Evolutionary conservation across 2,888 invertebrate species (phyloP), one percentile per base, ranked within the genome.

Genomic region (Diaperis boleti): DNA sequence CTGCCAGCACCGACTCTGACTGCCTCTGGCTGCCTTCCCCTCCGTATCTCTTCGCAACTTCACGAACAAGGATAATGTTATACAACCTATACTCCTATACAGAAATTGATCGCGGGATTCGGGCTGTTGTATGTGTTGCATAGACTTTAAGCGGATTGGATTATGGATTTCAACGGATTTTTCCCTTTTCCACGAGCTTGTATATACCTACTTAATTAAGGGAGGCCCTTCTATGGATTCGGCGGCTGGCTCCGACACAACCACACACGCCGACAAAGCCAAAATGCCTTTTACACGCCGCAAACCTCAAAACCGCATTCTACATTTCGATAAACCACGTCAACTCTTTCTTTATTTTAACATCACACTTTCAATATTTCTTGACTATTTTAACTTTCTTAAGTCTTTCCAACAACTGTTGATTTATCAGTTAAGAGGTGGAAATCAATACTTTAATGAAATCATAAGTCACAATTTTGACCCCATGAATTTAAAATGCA

Each of bases 81-180:
- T 75, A 74, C 71, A 75, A 72, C 73, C 75, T 73, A 76, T 76
- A 75, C 71, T 72, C 73, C 75, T 73, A 76, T 76, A 75, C 71
- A 74, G 76, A 76, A 77, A 77, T 77, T 76, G 78, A 76, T 76
- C 76, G 76, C 72, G 71, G 74, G 72, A 74, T 73, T 74, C 72
- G 68, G 67, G 47, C 64, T 63, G 61, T 60, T 65, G 67, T 69
- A 70, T 67, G 71, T 71, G 69, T 72, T 67, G 69, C 62, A 60
- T 67, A 71, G 71, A 70, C 69, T 68, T 65, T 74, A 74, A 74
- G 74, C 67, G 71, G 74, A 74, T 74, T 71, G 68, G 60, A 62
- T 62, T 59, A 59, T 66, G 72, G 74, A 72, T 72, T 72, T 71
- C 65, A 56, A 45, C 69, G 72, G 72, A 71, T 72, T 72, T 70